Conservation (phyloP, 1,140 invertebrate genomes). For the Hylyphantes graminicola region DNA sequence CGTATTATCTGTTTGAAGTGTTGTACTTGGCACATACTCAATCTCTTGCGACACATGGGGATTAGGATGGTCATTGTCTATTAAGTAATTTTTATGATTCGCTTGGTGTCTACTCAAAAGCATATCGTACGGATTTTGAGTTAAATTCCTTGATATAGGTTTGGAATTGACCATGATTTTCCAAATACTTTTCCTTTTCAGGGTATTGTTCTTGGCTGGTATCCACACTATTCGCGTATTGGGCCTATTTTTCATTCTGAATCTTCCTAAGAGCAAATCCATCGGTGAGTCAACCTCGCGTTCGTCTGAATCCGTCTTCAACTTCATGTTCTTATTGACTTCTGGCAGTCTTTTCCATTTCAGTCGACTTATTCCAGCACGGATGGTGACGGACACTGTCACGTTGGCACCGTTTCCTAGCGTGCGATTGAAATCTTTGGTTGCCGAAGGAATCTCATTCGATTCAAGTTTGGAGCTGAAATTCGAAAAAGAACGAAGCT, state of each 20-base stretch:
- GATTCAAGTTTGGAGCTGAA: not conserved
- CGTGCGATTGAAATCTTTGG: not conserved
- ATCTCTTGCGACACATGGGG: no score
- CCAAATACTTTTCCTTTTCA: conserved; percentile 17
- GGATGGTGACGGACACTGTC: conserved; percentile 44
- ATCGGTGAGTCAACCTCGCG: not conserved
- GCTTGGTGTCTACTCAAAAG: no score
- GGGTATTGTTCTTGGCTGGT: conserved; percentile 7
- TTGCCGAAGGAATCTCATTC: not conserved
- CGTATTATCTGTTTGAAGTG: conserved; percentile 16
- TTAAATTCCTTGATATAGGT: not conserved
- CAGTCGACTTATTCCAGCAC: conserved; percentile 19
- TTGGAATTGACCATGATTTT: conserved; percentile 17
- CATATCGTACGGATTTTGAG: no score
- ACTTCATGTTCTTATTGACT: not conserved
- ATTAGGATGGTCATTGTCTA: no score
- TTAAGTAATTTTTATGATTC: no score
- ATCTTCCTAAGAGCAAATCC: conserved; percentile 18
- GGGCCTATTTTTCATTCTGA: not conserved
- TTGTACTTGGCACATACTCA: not conserved
- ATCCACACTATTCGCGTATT: conserved; percentile 52
- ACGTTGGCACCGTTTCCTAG: conserved; percentile 28
- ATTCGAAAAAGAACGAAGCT: no score
- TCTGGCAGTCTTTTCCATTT: conserved; percentile 30
- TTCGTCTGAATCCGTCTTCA: not conserved